These are phyloP conservation scores for Microcebus ravelobensis DNA, from an alignment of 2,113 vertebrate species.

Conservation along the genomic window DNA sequence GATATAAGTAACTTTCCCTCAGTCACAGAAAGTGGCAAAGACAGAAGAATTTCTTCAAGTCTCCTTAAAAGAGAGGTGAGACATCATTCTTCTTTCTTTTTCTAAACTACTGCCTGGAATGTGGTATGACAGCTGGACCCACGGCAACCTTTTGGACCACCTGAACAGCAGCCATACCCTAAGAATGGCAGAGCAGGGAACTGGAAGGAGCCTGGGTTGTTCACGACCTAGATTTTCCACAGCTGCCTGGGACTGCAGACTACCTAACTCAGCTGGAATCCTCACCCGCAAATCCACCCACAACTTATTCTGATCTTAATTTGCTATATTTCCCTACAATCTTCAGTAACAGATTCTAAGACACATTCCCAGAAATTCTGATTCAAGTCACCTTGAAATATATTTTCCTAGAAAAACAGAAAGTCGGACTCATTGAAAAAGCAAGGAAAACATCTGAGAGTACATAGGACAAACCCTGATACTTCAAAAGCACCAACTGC, in stretches of 20 bases:
- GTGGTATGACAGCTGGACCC: not conserved
- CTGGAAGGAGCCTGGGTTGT: not conserved
- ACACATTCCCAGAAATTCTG: not conserved
- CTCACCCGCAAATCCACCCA: not conserved
- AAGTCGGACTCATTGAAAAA: not conserved
- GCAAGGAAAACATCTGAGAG: not conserved
- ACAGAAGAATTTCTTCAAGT: not conserved
- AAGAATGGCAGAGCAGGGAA: not conserved
- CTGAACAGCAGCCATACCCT: not conserved
- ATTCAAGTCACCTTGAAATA: not conserved
- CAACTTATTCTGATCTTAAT: not conserved
- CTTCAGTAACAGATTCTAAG: not conserved
- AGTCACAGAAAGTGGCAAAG: not conserved
- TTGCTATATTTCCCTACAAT: not conserved
- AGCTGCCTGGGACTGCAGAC: not conserved
- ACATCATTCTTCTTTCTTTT: not conserved
- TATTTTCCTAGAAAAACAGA: slow-evolving; percentile 1
- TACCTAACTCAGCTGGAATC: not conserved
- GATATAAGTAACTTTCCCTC: not conserved
- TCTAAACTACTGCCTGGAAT: not conserved
- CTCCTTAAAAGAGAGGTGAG: not conserved
- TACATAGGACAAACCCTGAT: not conserved
- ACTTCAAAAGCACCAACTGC: not conserved
- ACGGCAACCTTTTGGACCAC: not conserved
- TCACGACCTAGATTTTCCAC: not conserved